phyloP scores from a whole-genome alignment of 2,797 vertebrate species.

The Toxotes lorentzi region DNA sequence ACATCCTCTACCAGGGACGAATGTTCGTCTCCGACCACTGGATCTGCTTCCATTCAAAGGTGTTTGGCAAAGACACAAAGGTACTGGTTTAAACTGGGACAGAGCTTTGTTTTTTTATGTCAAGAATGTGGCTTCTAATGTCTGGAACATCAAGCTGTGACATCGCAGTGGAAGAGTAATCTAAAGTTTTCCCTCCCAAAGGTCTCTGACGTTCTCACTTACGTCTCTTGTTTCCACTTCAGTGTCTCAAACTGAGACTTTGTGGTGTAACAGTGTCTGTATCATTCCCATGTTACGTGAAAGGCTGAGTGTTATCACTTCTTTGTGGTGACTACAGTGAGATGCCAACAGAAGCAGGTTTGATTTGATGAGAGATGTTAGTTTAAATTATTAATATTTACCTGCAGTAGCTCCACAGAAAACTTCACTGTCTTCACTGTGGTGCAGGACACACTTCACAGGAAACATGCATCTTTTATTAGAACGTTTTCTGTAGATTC shows the following conservation, averaged over 20 bases:
- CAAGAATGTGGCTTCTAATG: neutral
- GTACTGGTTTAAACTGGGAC: slow-evolving; percentile 37
- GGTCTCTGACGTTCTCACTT: neutral
- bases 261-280: neutral
- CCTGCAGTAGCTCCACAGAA: neutral
- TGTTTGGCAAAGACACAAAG: slow-evolving; percentile 83
- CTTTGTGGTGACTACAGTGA: neutral
- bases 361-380: neutral
- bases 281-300: neutral
- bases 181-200: neutral
- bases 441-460: neutral
- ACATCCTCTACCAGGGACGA: slow-evolving; percentile 97
- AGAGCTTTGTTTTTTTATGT: neutral
- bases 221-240: neutral
- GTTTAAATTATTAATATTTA: neutral
- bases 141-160: neutral
- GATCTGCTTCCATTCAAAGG: slow-evolving; percentile 95
- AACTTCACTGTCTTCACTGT: neutral
- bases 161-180: neutral
- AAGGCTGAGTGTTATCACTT: neutral
- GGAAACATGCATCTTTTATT: neutral
- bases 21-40: slow-evolving; percentile 96
- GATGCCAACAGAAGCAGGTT: neutral
- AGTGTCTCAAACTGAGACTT: neutral
- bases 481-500: no score